A percentile compares a stretch with the other conserved stretches of the same genome.
These are phyloP conservation scores for Columba janthina DNA, from an alignment of 2,113 vertebrate genomes.

Conservation along the genomic window DNA sequence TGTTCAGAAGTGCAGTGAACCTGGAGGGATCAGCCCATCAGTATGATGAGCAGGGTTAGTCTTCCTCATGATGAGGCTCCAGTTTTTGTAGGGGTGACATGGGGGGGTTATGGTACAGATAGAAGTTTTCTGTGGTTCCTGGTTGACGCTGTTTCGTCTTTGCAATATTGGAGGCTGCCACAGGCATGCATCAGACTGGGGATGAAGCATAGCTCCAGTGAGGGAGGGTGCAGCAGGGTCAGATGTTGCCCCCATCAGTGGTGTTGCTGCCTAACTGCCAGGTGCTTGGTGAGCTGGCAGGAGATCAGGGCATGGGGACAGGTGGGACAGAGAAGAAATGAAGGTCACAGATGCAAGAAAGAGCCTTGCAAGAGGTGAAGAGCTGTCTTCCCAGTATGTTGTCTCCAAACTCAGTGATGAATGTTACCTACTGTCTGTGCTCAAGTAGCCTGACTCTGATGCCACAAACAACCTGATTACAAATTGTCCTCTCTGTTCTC, in stretches of 20 bases:
- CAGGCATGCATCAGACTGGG: neutral
- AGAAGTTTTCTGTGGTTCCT: neutral
- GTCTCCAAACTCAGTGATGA: neutral
- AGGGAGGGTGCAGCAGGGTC: neutral
- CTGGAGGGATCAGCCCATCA: fast-evolving
- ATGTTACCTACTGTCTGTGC: neutral
- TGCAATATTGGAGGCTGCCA: neutral
- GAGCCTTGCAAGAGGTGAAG: neutral
- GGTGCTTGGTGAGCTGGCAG: neutral
- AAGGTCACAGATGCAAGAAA: neutral
- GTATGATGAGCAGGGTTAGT: neutral
- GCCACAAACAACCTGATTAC: neutral
- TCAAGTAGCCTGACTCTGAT: neutral
- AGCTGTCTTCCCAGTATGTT: neutral
- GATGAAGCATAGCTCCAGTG: neutral
- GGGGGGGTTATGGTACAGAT: neutral
- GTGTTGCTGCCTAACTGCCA: neutral
- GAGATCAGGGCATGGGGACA: neutral
- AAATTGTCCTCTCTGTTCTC: neutral
- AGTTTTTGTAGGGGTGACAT: neutral
- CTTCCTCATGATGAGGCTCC: neutral
- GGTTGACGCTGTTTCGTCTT: neutral
- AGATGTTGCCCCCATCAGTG: neutral
- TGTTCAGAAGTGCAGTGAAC: neutral
- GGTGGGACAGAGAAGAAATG: neutral